Evolutionary conservation across 1,140 invertebrate species (phyloP), one percentile per base, ranked within the genome.

Genomic region (Colletes latitarsis): DNA sequence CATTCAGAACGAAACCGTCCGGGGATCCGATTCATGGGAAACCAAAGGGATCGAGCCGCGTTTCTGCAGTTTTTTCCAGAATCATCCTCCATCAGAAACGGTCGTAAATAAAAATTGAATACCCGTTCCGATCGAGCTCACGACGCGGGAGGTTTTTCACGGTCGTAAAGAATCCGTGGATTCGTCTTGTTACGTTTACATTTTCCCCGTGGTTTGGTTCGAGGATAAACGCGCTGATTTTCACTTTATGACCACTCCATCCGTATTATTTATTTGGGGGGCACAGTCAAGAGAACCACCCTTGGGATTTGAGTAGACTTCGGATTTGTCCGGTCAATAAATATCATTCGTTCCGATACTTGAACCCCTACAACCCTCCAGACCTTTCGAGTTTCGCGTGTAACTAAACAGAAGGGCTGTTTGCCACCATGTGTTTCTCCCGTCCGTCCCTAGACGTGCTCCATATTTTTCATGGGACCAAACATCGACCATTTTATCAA

Each of bases 311-410:
- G 85, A 88, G 88, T 89, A 89, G 89, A 90, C 89, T 90, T 88
- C 86, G 80, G 89, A 93, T 92, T 93, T 91, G 80, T 88, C 88
- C 88, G 91, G 85, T 89, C 92, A 83, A 93, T 93, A 93, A 93
- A 93, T 93, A 92, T 92, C 87, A 93, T 93, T 93, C 91, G 91
- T 93, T 93, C 91, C 91, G 90, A 92, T 92, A 93, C 91, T 92
- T 89, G 88, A 92, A 84, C 81, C 81, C 77, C 81, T 88, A 89
- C 86, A 77, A 84, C 74, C 88, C 77, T 78, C 74, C 75, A 1
- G 86, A 80, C 77, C 74, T 49, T 12, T 19, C 69, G 49, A 84
- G 57, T 67, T 81, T 83, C 74, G 83, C 83, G 83, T 91, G 86
- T 90, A 91, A 91, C 90, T 91, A 91, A 91, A 88, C 87, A 86